Evolutionary conservation across 2,113 vertebrate genomes (phyloP).

Genomic region (Calonectris borealis): DNA sequence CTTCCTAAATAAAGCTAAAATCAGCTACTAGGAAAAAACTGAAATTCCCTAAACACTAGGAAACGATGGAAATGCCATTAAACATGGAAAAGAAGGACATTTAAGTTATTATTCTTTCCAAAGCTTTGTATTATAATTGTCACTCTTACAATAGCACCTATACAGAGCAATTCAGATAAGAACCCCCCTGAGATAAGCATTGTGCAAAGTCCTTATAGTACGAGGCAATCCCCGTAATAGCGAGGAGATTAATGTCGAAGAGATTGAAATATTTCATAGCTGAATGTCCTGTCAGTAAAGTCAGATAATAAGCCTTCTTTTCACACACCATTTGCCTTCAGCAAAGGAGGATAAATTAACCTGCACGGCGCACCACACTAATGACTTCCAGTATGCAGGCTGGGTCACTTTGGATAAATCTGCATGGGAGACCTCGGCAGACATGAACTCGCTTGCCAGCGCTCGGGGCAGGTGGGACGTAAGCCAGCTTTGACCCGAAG

Average conservation of each 20-base stretch:
- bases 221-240: not conserved
- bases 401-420: not conserved
- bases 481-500: not conserved
- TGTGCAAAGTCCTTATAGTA: not conserved
- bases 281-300: not conserved
- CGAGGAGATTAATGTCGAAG: not conserved
- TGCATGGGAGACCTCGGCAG: not conserved
- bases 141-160: not conserved
- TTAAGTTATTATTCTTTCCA: not conserved
- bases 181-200: not conserved
- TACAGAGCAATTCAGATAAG: not conserved
- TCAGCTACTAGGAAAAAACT: not conserved
- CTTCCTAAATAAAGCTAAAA: conserved; percentile 1
- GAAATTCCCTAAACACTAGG: not conserved
- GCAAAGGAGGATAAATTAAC: not conserved
- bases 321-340: conserved; percentile 7
- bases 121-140: not conserved
- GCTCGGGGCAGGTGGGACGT: not conserved
- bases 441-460: accelerated
- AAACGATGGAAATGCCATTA: not conserved
- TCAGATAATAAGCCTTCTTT: not conserved
- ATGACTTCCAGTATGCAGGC: not conserved
- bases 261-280: not conserved
- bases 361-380: accelerated
- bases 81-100: not conserved